Evolutionary conservation across 1,140 invertebrate genomes (phyloP).

Genomic region (Adelges cooleyi): DNA sequence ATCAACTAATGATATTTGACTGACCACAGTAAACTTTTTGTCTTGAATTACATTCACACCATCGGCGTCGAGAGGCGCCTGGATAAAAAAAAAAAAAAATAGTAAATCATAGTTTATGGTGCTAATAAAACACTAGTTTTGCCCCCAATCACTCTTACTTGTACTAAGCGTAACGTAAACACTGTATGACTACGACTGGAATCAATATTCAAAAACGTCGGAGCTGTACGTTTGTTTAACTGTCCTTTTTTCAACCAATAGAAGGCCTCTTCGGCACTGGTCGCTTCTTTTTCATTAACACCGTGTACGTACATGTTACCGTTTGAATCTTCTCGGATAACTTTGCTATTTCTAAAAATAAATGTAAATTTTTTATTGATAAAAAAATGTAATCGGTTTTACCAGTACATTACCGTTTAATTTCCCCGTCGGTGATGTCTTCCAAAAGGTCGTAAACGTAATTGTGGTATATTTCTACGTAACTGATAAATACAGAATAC

Average conservation of each 20-base stretch:
- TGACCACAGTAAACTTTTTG: slow-evolving; percentile 53
- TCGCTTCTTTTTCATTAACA: slow-evolving; percentile 81
- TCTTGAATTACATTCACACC: slow-evolving; percentile 49
- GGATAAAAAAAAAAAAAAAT: slow-evolving; percentile 33
- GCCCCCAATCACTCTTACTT: slow-evolving; percentile 41
- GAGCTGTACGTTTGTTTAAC: slow-evolving; percentile 69
- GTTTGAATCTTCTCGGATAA: slow-evolving; percentile 61
- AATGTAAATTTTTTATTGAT: slow-evolving; percentile 34
- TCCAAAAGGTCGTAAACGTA: slow-evolving; percentile 92
- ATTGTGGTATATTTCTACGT: slow-evolving; percentile 97
- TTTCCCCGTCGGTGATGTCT: slow-evolving; percentile 39
- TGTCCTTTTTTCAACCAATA: slow-evolving; percentile 71
- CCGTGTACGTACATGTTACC: slow-evolving; percentile 86
- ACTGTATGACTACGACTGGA: slow-evolving; percentile 89
- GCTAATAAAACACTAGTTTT: neutral
- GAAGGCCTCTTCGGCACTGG: slow-evolving; percentile 81
- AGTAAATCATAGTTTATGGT: no score
- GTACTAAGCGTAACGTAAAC: slow-evolving; percentile 82
- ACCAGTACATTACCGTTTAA: slow-evolving; percentile 8
- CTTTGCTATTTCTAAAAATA: slow-evolving; percentile 47
- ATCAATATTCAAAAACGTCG: slow-evolving; percentile 79
- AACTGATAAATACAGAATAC: slow-evolving; percentile 89
- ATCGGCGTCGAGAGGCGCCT: slow-evolving; percentile 63
- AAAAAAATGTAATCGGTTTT: neutral
- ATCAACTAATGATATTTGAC: slow-evolving; percentile 86